These are phyloP conservation scores for Limnothrissa miodon DNA, from an alignment of 2,113 vertebrate genomes.

Conservation along the genomic window DNA sequence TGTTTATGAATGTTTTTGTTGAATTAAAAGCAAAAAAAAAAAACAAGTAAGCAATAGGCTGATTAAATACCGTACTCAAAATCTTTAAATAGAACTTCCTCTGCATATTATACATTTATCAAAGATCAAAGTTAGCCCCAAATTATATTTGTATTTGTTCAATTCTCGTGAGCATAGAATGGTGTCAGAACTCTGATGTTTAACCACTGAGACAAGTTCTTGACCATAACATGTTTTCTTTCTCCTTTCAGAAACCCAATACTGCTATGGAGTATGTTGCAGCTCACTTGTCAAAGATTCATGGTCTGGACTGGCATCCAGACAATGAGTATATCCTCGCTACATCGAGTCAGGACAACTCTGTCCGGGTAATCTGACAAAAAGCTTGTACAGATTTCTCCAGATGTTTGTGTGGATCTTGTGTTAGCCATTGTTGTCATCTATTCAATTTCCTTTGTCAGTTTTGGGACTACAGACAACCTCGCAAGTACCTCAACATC, in stretches of 20 bases:
- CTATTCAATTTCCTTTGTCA: constrained; percentile 47
- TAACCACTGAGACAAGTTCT: too few species aligned
- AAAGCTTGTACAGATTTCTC: neutral
- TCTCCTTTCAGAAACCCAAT: constrained; percentile 83
- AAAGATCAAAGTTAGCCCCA: neutral
- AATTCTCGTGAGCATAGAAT: neutral
- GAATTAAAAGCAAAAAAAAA: neutral
- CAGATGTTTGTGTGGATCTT: neutral
- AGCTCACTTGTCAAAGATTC: constrained; percentile 96
- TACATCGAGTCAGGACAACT: constrained; percentile 98
- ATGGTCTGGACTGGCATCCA: constrained; percentile 96
- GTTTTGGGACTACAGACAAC: constrained; percentile 99
- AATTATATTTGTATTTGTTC: neutral
- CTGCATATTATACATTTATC: neutral
- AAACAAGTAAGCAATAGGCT: neutral
- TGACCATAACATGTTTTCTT: neutral
- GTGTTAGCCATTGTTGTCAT: neutral
- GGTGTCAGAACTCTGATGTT: neutral
- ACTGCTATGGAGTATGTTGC: constrained; percentile 93
- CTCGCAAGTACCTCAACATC: constrained; percentile 94
- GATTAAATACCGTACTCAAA: neutral
- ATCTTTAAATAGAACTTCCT: neutral
- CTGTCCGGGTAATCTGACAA: constrained; percentile 83
- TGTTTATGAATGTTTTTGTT: neutral
- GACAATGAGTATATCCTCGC: constrained; percentile 92